Percentiles rank a stretch among this genome's conserved stretches.
Evolutionary conservation across 2,888 invertebrate genomes (phyloP).

Genomic region (Eupithecia vulgata): DNA sequence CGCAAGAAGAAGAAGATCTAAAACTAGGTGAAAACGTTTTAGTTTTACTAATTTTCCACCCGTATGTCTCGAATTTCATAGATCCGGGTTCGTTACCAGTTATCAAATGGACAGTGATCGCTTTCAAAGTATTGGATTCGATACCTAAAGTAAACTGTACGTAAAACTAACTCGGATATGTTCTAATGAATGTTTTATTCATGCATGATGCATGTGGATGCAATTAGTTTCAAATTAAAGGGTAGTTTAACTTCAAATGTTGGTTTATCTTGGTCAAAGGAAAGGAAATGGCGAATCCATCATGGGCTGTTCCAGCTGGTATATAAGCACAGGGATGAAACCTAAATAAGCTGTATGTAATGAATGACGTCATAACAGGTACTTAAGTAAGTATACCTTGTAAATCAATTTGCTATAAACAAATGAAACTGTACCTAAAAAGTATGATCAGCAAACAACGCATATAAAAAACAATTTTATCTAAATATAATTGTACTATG

Average conservation of each 20-base stretch:
- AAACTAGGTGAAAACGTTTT: not conserved
- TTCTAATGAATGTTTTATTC: not conserved
- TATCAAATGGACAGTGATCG: conserved; percentile 50
- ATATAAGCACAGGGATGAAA: too few relatives aligned
- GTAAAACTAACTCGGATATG: not conserved
- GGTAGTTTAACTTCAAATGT: not conserved
- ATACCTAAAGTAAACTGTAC: conserved; percentile 30
- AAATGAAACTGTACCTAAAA: too few relatives aligned
- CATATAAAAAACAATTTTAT: too few relatives aligned
- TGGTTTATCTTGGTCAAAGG: not conserved
- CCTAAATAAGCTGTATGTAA: too few relatives aligned
- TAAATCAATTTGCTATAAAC: too few relatives aligned
- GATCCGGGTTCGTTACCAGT: conserved; percentile 47
- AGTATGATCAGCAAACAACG: too few relatives aligned
- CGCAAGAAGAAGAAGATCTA: too few relatives aligned
- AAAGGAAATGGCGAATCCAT: not conserved
- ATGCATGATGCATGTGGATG: not conserved
- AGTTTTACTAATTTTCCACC: not conserved
- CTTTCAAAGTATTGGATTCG: conserved; percentile 41
- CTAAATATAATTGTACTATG: too few relatives aligned
- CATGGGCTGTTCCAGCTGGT: too few relatives aligned
- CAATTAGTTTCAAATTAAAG: not conserved
- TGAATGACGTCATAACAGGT: too few relatives aligned
- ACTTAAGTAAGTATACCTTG: too few relatives aligned
- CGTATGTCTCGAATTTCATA: conserved; percentile 48